phyloP scores from a whole-genome alignment of 2,113 vertebrate genomes.

The Macroglossus sobrinus region DNA sequence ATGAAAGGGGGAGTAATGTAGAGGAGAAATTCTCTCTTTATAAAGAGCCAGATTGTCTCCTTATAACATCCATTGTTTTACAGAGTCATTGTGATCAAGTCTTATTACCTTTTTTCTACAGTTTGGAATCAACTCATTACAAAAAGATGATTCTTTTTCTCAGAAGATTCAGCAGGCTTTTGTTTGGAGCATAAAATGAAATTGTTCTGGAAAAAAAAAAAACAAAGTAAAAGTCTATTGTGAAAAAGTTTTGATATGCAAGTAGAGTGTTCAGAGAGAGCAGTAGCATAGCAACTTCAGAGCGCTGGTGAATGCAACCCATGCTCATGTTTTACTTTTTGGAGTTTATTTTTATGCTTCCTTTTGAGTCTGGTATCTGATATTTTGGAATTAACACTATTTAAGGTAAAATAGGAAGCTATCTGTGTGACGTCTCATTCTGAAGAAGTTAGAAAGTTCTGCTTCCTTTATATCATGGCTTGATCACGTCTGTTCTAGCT shows the following conservation, averaged over 20 bases:
- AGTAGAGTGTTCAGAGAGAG: neutral
- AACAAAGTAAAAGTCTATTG: neutral
- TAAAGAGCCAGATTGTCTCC: constrained; percentile 38
- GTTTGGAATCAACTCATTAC: constrained; percentile 12
- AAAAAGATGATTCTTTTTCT: constrained; percentile 21
- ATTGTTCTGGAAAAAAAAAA: neutral
- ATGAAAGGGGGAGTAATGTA: constrained; percentile 68
- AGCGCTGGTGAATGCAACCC: neutral
- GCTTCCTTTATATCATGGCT: neutral
- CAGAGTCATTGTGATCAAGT: constrained; percentile 39
- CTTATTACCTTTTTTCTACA: constrained; percentile 18
- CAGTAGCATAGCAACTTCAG: neutral
- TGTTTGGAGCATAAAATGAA: constrained; percentile 59
- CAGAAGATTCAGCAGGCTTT: constrained; percentile 61
- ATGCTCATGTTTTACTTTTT: neutral
- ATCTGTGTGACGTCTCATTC: neutral
- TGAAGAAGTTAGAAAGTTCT: neutral
- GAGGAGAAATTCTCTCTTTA: constrained; percentile 57
- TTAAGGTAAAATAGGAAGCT: constrained; percentile 28
- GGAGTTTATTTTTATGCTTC: constrained; percentile 21
- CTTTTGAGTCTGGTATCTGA: neutral
- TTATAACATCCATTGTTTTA: constrained; percentile 50
- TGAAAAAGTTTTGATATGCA: neutral
- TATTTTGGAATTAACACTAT: constrained; percentile 35
- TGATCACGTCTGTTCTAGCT: neutral